A percentile compares a stretch with the other conserved stretches of the same genome.
phyloP scores from a whole-genome alignment of 2,113 vertebrate species.

The Myanophis thanlyinensis region DNA sequence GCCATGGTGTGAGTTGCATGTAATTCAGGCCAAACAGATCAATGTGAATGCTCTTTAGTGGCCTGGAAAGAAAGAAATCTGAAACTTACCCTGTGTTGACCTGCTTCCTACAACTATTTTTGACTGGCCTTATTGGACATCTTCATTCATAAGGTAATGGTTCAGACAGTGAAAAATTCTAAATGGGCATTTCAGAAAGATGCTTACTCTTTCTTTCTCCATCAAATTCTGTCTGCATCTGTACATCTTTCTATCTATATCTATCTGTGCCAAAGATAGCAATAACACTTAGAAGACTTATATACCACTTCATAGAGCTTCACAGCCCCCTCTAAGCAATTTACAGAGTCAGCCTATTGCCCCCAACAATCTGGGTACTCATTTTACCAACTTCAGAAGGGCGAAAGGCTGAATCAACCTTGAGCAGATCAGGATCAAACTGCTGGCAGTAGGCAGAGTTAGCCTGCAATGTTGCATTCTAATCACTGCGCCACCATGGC shows the following conservation, averaged over 20 bases:
- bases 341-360: too few species aligned
- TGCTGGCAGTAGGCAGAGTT: too few species aligned
- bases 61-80: neutral
- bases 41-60: neutral
- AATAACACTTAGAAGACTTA: too few species aligned
- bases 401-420: too few species aligned
- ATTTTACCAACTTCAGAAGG: too few species aligned
- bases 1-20: neutral
- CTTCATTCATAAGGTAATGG: neutral
- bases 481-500: too few species aligned
- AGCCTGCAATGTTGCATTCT: too few species aligned
- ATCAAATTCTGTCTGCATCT: neutral
- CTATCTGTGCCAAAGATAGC: neutral
- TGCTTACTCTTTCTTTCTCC: neutral
- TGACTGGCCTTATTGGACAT: neutral
- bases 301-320: too few species aligned
- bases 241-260: neutral
- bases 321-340: too few species aligned
- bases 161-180: neutral
- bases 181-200: neutral
- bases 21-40: neutral
- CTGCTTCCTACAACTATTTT: neutral
- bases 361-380: too few species aligned
- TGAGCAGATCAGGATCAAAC: too few species aligned
- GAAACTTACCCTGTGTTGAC: neutral